These are phyloP conservation scores for Nemurella pictetii DNA, from an alignment of 2,888 invertebrate genomes.

Conservation along the genomic window DNA sequence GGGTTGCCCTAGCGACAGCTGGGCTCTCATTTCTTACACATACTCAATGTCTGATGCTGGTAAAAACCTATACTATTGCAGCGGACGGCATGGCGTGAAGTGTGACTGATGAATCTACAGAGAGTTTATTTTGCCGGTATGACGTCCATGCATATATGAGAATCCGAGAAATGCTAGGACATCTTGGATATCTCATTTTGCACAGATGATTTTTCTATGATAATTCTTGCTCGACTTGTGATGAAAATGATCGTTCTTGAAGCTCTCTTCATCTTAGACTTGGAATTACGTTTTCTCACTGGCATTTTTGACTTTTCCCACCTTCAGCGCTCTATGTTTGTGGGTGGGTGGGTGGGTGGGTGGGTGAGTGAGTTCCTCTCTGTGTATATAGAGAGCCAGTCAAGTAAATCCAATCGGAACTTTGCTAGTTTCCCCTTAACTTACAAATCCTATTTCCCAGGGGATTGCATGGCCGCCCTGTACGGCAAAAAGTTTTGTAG, in stretches of 20 bases:
- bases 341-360: background rate
- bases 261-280: background rate
- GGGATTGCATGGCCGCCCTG: slow-evolving; percentile 22
- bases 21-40: too few species aligned
- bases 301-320: background rate
- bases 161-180: too few species aligned
- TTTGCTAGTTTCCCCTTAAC: slow-evolving; percentile 30
- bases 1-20: too few species aligned
- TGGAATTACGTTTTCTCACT: background rate
- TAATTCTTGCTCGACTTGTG: background rate
- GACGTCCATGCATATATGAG: too few species aligned
- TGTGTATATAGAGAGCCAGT: background rate
- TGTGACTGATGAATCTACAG: too few species aligned
- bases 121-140: too few species aligned
- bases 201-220: background rate
- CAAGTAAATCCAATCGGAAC: slow-evolving; percentile 30
- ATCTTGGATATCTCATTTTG: too few species aligned
- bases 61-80: too few species aligned
- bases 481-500: slow-evolving; percentile 11
- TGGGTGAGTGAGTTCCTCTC: background rate
- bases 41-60: too few species aligned
- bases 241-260: background rate
- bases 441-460: slow-evolving; percentile 32
- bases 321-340: too few species aligned
- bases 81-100: too few species aligned